Percentiles rank a stretch among this genome's conserved stretches.
phyloP scores from a whole-genome alignment of 2,113 vertebrate species.

The Epinephelus fuscoguttatus region DNA sequence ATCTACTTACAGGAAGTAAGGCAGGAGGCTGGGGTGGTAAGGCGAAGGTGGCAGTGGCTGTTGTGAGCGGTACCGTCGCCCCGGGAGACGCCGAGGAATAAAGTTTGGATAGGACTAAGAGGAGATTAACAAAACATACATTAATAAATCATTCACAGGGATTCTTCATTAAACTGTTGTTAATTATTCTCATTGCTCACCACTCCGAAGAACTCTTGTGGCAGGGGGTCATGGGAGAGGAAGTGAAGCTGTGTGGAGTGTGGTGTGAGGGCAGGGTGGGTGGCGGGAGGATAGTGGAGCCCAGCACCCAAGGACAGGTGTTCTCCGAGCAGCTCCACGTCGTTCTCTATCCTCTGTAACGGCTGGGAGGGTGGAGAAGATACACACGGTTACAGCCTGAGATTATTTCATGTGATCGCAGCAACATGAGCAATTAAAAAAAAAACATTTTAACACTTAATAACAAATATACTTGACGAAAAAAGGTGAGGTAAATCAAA shows the following conservation, averaged over 20 bases:
- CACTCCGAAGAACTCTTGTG: slow-evolving; percentile 97
- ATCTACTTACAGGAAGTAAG: slow-evolving; percentile 96
- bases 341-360: slow-evolving; percentile 98
- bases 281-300: slow-evolving; percentile 92
- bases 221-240: slow-evolving; percentile 94
- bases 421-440: background rate
- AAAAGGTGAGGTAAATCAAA: background rate
- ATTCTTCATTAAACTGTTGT: background rate
- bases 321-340: slow-evolving; percentile 96
- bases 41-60: slow-evolving; percentile 94
- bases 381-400: background rate
- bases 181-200: slow-evolving; percentile 84
- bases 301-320: slow-evolving; percentile 93
- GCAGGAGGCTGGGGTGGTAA: slow-evolving; percentile 97
- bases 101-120: slow-evolving; percentile 95
- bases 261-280: slow-evolving; percentile 92
- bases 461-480: background rate
- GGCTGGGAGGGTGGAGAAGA: slow-evolving; percentile 81
- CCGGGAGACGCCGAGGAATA: slow-evolving; percentile 95
- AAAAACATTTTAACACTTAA: background rate
- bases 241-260: slow-evolving; percentile 95
- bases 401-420: background rate
- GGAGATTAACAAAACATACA: background rate
- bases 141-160: background rate
- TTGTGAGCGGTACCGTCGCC: slow-evolving; percentile 95